Evolutionary conservation across 2,797 vertebrate species (phyloP), one percentile per base, ranked within the genome.

Genomic region (Bovichtus variegatus): DNA sequence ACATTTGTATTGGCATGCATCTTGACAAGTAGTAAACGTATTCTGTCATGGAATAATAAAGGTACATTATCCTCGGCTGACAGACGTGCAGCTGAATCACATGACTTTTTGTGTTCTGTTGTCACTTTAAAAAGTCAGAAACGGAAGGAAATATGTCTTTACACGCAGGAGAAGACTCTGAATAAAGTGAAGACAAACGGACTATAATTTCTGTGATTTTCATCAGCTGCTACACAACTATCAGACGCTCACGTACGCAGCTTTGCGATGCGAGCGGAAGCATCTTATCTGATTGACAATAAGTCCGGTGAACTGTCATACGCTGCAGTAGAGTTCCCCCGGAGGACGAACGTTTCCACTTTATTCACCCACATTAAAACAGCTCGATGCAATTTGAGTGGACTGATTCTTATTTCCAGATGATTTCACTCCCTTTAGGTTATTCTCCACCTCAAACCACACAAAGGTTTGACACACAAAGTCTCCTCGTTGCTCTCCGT

Each of bases 131-230:
- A 55, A 38, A 25, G 49, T 16, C 23, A n/a, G 41, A 40, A 54
- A 49, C 18, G 44, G 54, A 38, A 27, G 13, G n/a, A 60, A 23
- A n/a, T 16, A 15, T 60, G 13, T 50, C 9, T 40, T 29, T 21
- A 38, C 29, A 55, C 16, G 57, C 46, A 59, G 31, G 62, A 60
- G 82, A 60, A 21, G 15, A 5, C 1, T n/a, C n/a, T n/a, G n/a
- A n/a, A n/a, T n/a, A n/a, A n/a, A n/a, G 38, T 41, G 15, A 18
- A 27, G n/a, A n/a, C n/a, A n/a, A n/a, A 8, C n/a, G n/a, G n/a
- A n/a, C n/a, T n/a, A n/a, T n/a, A n/a, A n/a, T n/a, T n/a, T n/a
- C n/a, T 13, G 11, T 10, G 12, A 23, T 58, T 55, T 61, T 73
- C 34, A 27, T 44, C 29, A 53, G 7, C 6, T 36, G 19, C 19